Evolutionary conservation across 2,888 invertebrate species (phyloP).

Genomic region (Xanthia icteritia): DNA sequence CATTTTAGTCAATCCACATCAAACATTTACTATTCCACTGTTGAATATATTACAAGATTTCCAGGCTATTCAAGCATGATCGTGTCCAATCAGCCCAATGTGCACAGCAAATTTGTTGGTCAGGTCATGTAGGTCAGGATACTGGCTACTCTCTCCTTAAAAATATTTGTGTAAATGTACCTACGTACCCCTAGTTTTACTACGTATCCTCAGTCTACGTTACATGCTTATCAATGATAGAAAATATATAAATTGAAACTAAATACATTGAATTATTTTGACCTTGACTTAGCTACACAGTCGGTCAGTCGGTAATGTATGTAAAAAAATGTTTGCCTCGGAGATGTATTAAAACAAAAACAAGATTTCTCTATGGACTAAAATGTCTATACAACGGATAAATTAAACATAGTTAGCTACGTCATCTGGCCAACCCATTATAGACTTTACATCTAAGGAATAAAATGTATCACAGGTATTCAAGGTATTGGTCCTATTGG

Average conservation of each 20-base stretch:
- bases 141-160: background rate
- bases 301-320: conserved; percentile 5
- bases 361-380: conserved; percentile 43
- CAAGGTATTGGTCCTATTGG: background rate
- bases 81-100: background rate
- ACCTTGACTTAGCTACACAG: conserved; percentile 21
- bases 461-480: conserved; percentile 19
- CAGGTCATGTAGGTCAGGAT: background rate
- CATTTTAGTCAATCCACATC: background rate
- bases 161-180: background rate
- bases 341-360: conserved; percentile 29
- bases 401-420: background rate
- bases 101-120: background rate
- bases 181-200: background rate
- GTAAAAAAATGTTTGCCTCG: conserved; percentile 5
- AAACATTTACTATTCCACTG: background rate
- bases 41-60: background rate
- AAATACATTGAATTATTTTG: conserved; percentile 30
- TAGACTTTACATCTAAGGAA: accelerated
- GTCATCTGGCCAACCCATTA: conserved; percentile 5
- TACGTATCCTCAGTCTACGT: too few species aligned
- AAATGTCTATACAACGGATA: conserved; percentile 21
- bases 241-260: conserved; percentile 12
- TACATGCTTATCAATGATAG: background rate
- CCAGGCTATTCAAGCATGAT: background rate